Conservation (phyloP, 2,888 invertebrate species). For the Drosophila parthenogenetica region DNA sequence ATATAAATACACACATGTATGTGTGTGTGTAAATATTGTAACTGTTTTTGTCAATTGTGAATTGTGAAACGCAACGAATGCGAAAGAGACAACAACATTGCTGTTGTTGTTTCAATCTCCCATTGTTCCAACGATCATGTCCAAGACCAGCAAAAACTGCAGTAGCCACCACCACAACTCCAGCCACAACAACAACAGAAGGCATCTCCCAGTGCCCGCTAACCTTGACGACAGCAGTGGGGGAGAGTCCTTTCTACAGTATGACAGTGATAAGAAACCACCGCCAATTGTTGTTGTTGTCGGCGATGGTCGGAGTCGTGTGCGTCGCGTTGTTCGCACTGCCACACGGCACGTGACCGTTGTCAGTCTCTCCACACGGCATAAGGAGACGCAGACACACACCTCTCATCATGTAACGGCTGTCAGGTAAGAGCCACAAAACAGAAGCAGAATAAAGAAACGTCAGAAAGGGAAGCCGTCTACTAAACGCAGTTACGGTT, state of each 20-base stretch:
- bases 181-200: conserved; percentile 51
- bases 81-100: conserved; percentile 21
- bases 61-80: conserved; percentile 39
- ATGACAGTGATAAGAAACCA: conserved; percentile 83
- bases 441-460: background rate
- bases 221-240: conserved; percentile 49
- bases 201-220: conserved; percentile 59
- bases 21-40: conserved; percentile 11
- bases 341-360: conserved; percentile 85
- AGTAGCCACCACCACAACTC: conserved; percentile 39
- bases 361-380: conserved; percentile 85
- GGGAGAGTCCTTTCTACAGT: conserved; percentile 83
- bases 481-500: conserved; percentile 17
- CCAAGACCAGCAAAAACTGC: conserved; percentile 69
- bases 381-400: conserved; percentile 85
- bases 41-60: conserved; percentile 33
- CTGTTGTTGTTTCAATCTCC: conserved; percentile 24
- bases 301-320: conserved; percentile 85
- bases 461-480: conserved; percentile 1
- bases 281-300: conserved; percentile 85
- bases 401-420: conserved; percentile 85
- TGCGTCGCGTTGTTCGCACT: conserved; percentile 84
- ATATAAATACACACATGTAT: background rate
- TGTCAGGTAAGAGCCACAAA: conserved; percentile 83
- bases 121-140: conserved; percentile 65